Base-by-base conservation (phyloP, 92 coral and sea anemone genomes). In the Zoanthus solanderi region DNA sequence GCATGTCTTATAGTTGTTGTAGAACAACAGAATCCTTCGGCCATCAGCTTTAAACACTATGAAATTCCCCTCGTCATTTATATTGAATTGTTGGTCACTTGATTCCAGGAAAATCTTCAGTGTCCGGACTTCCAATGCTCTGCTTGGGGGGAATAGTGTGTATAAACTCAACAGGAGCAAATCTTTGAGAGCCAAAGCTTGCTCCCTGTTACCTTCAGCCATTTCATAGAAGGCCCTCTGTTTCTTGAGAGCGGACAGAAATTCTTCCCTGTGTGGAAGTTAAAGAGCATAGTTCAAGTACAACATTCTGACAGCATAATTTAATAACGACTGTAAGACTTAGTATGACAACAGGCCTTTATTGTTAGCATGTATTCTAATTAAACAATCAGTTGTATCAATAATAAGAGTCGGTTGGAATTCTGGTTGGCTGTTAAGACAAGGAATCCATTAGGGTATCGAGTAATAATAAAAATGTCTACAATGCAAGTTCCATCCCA, bases 361-460 rank as follows among this genome's bases (percentile, higher is more conserved):
- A 50, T 50, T 9, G 60, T 9, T 54, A 54, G 14, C 60, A 54
- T 54, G 12, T 54, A 54, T 54, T 54, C 60, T 54, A 54, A 54
- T 23, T 23, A 23, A 54, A 54, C 60, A 54, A 54, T 54, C 6
- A 54, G 60, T 54, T 54, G 14, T 9, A 54, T 54, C 14, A 54
- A 69, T 69, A 29, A 15, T 69, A 69, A 10, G 44, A 69, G 0
- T 69, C 45, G 75, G 46, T 45, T 14, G 44, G 5, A 69, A 69
- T 28, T 69, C 75, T 69, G 75, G 75, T 69, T 6, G 75, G 75
- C 75, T 69, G 75, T 69, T 69, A 69, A 69, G 75, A 29, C 44
- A 67, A 9, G 72, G 72, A 67, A 67, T 67, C 75, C 75, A 69
- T 23, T 69, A 15, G 32, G 44, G 32, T 69, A 69, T 69, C 46